Evolutionary conservation across 2,797 vertebrate genomes (phyloP).

Genomic region (Spinus pinus): DNA sequence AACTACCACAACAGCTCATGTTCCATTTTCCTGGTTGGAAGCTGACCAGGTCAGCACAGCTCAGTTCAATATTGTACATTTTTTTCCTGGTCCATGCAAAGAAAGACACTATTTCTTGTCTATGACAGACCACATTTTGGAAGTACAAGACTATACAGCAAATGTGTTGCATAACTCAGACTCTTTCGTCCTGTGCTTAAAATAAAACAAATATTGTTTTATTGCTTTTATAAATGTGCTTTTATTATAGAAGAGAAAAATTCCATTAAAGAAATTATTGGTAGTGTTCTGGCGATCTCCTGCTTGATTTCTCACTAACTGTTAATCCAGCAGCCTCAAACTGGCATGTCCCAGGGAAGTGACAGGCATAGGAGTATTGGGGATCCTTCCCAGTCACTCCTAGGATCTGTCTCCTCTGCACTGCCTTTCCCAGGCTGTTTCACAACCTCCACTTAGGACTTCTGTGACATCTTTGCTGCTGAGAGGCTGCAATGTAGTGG

Average conservation of each 20-base stretch:
- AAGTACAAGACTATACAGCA: neutral
- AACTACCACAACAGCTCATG: neutral
- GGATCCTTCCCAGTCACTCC: neutral
- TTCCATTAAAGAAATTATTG: neutral
- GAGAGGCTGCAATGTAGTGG: neutral
- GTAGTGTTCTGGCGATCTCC: neutral
- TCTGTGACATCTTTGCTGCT: fast-evolving
- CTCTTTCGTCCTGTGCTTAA: neutral
- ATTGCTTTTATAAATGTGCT: neutral
- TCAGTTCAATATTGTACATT: neutral
- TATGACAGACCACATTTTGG: neutral
- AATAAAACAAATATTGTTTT: neutral
- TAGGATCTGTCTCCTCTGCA: neutral
- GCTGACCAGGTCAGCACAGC: neutral
- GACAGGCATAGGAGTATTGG: fast-evolving
- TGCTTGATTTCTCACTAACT: neutral
- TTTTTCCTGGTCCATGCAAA: neutral
- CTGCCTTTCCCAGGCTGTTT: neutral
- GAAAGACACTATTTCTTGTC: constrained; percentile 9
- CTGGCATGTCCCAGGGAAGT: neutral
- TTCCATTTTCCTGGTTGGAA: neutral
- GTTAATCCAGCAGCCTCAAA: neutral
- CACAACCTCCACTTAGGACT: neutral
- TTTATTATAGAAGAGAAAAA: neutral
- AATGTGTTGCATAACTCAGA: neutral